Evolutionary conservation across 2,113 vertebrate species (phyloP).

Genomic region (Scopus umbretta): DNA sequence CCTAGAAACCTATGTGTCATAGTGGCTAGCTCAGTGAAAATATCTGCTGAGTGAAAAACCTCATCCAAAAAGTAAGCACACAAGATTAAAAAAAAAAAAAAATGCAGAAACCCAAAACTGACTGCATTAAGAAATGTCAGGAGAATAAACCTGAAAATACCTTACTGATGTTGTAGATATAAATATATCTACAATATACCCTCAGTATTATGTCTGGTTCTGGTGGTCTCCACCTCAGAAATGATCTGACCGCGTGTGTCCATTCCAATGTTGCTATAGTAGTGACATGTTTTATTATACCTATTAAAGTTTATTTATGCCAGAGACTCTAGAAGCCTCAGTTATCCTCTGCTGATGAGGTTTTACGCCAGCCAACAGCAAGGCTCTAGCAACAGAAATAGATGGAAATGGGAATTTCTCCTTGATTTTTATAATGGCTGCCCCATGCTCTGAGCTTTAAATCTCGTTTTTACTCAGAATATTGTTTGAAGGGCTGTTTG

Average conservation of each 20-base stretch:
- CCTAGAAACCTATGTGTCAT: not conserved
- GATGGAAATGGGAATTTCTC: not conserved
- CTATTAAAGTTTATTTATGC: not conserved
- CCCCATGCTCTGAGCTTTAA: not conserved
- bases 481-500: not conserved
- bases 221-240: not conserved
- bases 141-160: not conserved
- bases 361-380: not conserved
- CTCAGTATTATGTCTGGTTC: not conserved
- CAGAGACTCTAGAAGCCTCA: not conserved
- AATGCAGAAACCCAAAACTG: not conserved
- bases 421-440: not conserved
- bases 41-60: not conserved
- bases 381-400: not conserved
- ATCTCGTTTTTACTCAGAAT: not conserved
- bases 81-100: not conserved
- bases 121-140: not conserved
- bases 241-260: not conserved
- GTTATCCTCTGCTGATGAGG: not conserved
- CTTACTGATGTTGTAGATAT: not conserved
- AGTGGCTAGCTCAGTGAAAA: not conserved
- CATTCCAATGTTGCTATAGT: not conserved
- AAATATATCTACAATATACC: too few species aligned
- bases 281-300: not conserved
- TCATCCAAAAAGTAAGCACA: not conserved